Evolutionary conservation across 2,113 vertebrate species (phyloP).

Genomic region (Gavia stellata): DNA sequence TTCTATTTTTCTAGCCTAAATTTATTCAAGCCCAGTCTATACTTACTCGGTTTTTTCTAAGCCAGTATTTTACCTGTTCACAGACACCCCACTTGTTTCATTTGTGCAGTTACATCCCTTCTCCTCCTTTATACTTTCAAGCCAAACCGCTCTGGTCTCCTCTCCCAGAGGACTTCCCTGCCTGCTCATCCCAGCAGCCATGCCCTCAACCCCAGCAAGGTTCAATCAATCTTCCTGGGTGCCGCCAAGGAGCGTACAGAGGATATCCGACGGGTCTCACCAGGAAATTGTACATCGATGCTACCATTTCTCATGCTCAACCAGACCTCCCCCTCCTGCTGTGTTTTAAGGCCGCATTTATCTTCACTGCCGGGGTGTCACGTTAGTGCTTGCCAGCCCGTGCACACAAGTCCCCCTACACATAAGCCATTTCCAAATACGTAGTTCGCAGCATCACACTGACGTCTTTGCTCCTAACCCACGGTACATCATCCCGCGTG

Average conservation of each 20-base stretch:
- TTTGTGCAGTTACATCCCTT: background rate
- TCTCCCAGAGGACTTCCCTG: background rate
- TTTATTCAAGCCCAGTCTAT: background rate
- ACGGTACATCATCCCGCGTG: rapidly evolving
- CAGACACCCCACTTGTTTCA: background rate
- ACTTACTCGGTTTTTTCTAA: background rate
- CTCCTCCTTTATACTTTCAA: background rate
- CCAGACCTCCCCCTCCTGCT: background rate
- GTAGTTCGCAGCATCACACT: background rate
- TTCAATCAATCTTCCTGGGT: background rate
- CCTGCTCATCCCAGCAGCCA: background rate
- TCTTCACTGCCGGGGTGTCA: rapidly evolving
- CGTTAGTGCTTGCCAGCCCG: background rate
- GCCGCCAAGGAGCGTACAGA: background rate
- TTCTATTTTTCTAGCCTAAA: background rate
- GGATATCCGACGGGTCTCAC: background rate
- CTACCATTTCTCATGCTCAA: background rate
- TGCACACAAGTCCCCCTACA: background rate
- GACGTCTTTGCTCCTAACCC: background rate
- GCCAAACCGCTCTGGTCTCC: background rate
- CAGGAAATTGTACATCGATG: background rate
- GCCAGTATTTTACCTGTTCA: background rate
- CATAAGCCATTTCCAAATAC: background rate
- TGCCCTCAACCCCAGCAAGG: background rate
- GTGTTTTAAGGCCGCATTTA: background rate